Conservation (phyloP, 2,113 vertebrate species). For the Varanus komodoensis region DNA sequence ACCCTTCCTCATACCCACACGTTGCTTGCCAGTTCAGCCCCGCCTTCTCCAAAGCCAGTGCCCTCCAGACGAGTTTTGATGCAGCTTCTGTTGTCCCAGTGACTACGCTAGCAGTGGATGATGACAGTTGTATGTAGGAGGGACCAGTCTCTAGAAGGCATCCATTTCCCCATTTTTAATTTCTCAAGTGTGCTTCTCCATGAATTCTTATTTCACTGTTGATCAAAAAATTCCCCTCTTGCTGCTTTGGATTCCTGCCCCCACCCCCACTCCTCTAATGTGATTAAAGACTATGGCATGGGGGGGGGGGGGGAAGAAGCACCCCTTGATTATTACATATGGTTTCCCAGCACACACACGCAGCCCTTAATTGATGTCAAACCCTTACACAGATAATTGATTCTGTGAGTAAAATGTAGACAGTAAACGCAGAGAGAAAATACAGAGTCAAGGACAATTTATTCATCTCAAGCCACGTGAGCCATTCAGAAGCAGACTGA, state of each 20-base stretch:
- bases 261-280: slow-evolving; percentile 25
- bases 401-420: slow-evolving; percentile 24
- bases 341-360: slow-evolving; percentile 30
- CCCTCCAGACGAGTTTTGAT: neutral
- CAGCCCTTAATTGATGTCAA: slow-evolving; percentile 28
- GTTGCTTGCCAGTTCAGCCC: neutral
- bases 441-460: slow-evolving; percentile 22
- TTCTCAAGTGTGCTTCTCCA: slow-evolving; percentile 24
- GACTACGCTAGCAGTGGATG: no score
- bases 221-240: slow-evolving; percentile 1
- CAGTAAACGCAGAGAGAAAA: neutral
- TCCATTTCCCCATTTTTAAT: neutral
- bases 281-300: slow-evolving; percentile 34
- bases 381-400: slow-evolving; percentile 11
- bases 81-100: no score
- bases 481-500: neutral
- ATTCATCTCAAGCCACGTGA: slow-evolving; percentile 16
- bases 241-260: slow-evolving; percentile 42
- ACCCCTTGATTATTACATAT: slow-evolving; percentile 27
- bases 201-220: slow-evolving; percentile 49
- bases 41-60: slow-evolving; percentile 34
- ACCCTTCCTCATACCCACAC: neutral
- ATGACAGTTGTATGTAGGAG: no score
- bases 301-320: neutral
- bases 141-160: no score